A percentile compares a stretch with the other conserved stretches of the same genome.
phyloP scores from a whole-genome alignment of 2,113 vertebrate species.

The Tyrannus savana region DNA sequence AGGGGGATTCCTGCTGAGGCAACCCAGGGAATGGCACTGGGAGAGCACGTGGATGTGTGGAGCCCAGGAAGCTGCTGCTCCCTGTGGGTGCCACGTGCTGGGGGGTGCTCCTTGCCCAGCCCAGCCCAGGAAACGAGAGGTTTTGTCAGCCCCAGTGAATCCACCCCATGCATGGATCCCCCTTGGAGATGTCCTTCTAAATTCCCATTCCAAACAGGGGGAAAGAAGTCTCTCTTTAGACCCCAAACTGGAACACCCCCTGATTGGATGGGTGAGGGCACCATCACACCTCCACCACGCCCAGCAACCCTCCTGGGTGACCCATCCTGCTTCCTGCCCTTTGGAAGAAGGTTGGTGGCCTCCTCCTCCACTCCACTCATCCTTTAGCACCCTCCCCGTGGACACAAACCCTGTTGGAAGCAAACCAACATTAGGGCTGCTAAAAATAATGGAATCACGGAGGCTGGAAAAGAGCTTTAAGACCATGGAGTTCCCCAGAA shows the following conservation, averaged over 20 bases:
- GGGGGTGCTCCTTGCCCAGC: neutral
- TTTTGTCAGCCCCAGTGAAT: neutral
- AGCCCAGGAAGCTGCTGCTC: neutral
- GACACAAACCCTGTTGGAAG: neutral
- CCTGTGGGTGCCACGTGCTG: neutral
- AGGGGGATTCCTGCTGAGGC: fast-evolving
- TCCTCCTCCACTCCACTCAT: neutral
- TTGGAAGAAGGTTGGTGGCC: neutral
- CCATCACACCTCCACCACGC: neutral
- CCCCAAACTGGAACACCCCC: fast-evolving
- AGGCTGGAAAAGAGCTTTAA: neutral
- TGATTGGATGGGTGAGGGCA: neutral
- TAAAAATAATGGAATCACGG: neutral
- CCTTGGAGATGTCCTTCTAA: neutral
- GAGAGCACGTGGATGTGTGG: fast-evolving
- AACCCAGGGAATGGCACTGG: neutral
- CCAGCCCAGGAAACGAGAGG: neutral
- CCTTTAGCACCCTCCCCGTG: neutral
- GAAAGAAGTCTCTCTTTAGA: neutral
- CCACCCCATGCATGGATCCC: fast-evolving
- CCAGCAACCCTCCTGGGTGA: neutral
- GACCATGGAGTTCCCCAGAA: neutral
- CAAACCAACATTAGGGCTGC: neutral
- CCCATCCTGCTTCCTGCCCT: neutral
- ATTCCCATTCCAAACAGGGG: neutral